Evolutionary conservation across 2,888 invertebrate genomes (phyloP).

Genomic region (Ochropleura leucogaster): DNA sequence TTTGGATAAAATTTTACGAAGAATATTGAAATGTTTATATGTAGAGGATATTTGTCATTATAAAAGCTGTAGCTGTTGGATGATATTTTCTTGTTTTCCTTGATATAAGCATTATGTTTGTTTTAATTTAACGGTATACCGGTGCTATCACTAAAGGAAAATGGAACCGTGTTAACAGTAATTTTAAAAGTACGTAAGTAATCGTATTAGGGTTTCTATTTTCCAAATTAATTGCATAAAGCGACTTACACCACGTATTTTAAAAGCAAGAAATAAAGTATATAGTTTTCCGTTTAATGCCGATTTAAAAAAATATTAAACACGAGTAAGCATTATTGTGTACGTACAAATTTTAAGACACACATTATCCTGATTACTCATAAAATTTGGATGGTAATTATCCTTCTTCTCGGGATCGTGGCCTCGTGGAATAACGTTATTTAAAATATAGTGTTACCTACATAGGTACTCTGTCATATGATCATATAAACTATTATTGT

Average conservation of each 20-base stretch:
- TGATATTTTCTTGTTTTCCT: neutral
- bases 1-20: slow-evolving; percentile 11
- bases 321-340: neutral
- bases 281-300: neutral
- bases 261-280: neutral
- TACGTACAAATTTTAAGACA: neutral
- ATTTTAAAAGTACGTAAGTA: neutral
- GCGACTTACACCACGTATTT: neutral
- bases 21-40: slow-evolving; percentile 3
- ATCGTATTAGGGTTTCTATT: neutral
- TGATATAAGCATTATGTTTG: neutral
- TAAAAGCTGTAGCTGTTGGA: neutral
- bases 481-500: neutral
- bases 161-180: too few species aligned
- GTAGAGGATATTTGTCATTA: neutral
- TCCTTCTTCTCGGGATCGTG: neutral
- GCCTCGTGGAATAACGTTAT: neutral
- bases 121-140: neutral
- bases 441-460: neutral
- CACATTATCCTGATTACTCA: neutral
- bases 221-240: neutral
- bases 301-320: too few species aligned
- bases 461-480: neutral
- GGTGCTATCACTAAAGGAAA: neutral
- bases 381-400: slow-evolving; percentile 7